These are phyloP conservation scores for Hemitrygon akajei DNA, from an alignment of 2,797 vertebrate genomes.

Conservation along the genomic window DNA sequence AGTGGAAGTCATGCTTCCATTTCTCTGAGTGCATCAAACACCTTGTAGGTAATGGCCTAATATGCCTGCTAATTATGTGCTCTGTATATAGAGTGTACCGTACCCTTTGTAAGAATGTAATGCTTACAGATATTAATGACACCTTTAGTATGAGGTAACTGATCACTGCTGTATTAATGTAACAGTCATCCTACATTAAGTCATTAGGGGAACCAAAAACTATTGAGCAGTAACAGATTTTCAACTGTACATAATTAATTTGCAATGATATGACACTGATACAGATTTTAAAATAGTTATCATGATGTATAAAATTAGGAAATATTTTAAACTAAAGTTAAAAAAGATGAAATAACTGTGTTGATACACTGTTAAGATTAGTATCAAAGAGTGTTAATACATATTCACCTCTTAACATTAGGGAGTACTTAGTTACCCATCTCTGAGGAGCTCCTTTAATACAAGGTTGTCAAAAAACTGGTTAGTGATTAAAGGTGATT, in stretches of 20 bases:
- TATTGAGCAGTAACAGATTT: conserved; percentile 11
- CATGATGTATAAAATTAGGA: neutral
- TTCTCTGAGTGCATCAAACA: conserved; percentile 19
- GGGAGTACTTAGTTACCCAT: conserved; percentile 16
- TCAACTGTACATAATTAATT: neutral
- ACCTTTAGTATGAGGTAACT: conserved; percentile 4
- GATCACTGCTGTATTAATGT: conserved; percentile 2
- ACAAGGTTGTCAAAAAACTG: conserved; percentile 14
- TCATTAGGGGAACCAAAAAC: conserved; percentile 21
- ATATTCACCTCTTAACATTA: conserved; percentile 23
- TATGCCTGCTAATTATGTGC: neutral
- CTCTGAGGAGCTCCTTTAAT: conserved; percentile 19
- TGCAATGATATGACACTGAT: neutral
- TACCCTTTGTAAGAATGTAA: conserved; percentile 7
- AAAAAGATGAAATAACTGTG: neutral
- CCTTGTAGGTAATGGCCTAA: conserved; percentile 16
- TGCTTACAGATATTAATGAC: conserved; percentile 31
- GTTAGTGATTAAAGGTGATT: conserved; percentile 32
- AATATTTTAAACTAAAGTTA: neutral
- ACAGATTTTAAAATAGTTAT: neutral
- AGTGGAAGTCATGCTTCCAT: neutral
- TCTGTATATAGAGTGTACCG: conserved; percentile 18
- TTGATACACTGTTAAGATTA: neutral
- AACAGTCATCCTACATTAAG: neutral
- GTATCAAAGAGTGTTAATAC: neutral